These are phyloP conservation scores for Setophaga kirtlandii DNA, from an alignment of 2,113 vertebrate genomes.

Conservation along the genomic window DNA sequence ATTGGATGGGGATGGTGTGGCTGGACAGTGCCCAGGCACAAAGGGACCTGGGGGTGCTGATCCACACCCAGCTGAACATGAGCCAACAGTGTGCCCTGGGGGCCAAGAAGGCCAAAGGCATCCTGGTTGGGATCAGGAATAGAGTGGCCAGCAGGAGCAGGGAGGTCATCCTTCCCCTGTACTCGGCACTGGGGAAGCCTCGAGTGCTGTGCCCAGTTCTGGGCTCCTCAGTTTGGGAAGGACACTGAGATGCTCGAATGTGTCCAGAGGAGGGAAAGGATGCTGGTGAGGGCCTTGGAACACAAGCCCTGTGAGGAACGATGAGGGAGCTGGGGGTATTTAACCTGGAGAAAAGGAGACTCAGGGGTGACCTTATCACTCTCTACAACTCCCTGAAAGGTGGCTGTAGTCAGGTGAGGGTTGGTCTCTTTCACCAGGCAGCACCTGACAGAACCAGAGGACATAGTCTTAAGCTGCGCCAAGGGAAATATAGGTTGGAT, in stretches of 20 bases:
- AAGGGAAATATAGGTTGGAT: not conserved
- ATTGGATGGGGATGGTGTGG: accelerated
- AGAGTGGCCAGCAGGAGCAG: not conserved
- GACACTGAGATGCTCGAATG: accelerated
- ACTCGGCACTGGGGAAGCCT: not conserved
- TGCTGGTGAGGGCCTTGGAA: not conserved
- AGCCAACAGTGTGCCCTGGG: not conserved
- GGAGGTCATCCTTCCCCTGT: not conserved
- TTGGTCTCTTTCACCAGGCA: not conserved
- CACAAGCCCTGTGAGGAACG: accelerated
- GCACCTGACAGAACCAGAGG: not conserved
- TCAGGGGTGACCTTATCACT: not conserved
- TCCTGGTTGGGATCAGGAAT: not conserved
- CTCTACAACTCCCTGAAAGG: not conserved
- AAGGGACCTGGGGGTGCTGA: not conserved
- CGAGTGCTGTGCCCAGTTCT: not conserved
- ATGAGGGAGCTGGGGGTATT: not conserved
- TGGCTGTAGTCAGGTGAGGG: not conserved
- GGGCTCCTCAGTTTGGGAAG: not conserved
- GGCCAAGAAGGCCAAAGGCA: not conserved
- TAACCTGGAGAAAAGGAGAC: not conserved
- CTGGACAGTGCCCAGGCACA: not conserved
- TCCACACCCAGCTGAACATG: accelerated
- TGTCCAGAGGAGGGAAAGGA: not conserved
- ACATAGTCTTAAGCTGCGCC: not conserved